A percentile compares a stretch with the other conserved stretches of the same genome.
phyloP scores from a whole-genome alignment of 2,888 invertebrate species.

The Carabus problematicus region DNA sequence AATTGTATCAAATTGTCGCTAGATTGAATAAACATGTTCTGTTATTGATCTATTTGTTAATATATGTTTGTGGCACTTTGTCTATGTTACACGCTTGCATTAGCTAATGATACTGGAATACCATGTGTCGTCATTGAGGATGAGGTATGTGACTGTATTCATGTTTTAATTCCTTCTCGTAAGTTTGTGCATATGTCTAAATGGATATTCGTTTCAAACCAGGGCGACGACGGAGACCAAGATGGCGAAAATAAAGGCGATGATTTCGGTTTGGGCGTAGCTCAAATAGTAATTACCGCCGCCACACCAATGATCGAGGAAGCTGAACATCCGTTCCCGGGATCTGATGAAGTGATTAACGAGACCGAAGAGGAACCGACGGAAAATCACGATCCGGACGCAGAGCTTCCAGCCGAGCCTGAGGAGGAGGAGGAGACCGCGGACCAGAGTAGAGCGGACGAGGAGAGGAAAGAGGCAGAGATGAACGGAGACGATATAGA shows the following conservation, averaged over 20 bases:
- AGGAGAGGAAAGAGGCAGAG: conserved; percentile 44
- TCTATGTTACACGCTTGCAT: conserved; percentile 31
- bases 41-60: conserved; percentile 5
- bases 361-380: conserved; percentile 49
- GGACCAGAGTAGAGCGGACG: conserved; percentile 44
- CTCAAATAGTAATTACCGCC: conserved; percentile 91
- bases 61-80: conserved; percentile 15
- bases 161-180: conserved; percentile 34
- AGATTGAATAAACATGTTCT: not conserved
- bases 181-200: not conserved
- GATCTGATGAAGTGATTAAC: conserved; percentile 58
- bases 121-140: conserved; percentile 55
- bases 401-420: conserved; percentile 40
- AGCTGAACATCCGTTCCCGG: conserved; percentile 80
- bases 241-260: conserved; percentile 54
- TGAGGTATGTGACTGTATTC: conserved; percentile 52
- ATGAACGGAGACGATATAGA: conserved; percentile 52
- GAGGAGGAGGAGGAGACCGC: conserved; percentile 21
- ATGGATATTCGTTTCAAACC: conserved; percentile 42
- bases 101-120: conserved; percentile 42
- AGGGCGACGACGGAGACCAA: conserved; percentile 46
- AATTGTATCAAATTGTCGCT: conserved; percentile 7
- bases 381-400: conserved; percentile 43
- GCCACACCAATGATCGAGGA: conserved; percentile 93
- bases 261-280: conserved; percentile 79